Percentiles rank a stretch among this genome's conserved stretches.
Conservation (phyloP, 2,113 vertebrate species). For the Okapia johnstoni region DNA sequence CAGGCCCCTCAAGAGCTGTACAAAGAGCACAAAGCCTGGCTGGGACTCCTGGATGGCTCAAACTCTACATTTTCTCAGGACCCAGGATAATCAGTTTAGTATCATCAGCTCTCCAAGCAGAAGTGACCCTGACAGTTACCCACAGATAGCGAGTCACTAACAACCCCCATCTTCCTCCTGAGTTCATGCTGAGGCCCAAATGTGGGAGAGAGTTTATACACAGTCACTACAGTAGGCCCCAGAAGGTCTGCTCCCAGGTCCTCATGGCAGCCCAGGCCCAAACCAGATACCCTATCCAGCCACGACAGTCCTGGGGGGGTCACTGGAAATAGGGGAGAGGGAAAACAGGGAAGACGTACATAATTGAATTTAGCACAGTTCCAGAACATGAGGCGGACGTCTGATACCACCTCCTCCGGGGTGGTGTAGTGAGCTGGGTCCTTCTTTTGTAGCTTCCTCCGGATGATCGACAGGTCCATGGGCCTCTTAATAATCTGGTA, state of each 20-base stretch:
- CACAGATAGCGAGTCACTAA: not conserved
- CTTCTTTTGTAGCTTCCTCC: conserved; percentile 89
- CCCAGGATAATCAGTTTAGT: not conserved
- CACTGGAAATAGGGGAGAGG: conserved; percentile 72
- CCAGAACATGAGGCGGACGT: conserved; percentile 96
- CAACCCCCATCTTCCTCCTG: not conserved
- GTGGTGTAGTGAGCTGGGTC: conserved; percentile 87
- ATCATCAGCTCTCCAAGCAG: not conserved
- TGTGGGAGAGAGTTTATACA: not conserved
- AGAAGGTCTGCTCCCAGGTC: not conserved
- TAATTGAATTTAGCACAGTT: conserved; percentile 99
- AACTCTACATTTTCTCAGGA: not conserved
- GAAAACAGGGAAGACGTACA: conserved; percentile 81
- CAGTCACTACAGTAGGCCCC: not conserved
- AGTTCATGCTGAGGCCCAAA: not conserved
- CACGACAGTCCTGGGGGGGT: not conserved
- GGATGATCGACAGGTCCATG: conserved; percentile 96
- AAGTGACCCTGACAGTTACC: not conserved
- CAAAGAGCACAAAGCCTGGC: not conserved
- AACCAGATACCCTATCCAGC: not conserved
- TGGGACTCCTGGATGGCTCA: not conserved
- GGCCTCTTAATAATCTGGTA: conserved; percentile 99
- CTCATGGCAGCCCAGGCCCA: not conserved
- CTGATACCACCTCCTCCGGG: conserved; percentile 90
- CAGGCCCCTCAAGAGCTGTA: not conserved